Base-by-base conservation (phyloP, 2,797 vertebrate genomes). In the Myotis planiceps region DNA sequence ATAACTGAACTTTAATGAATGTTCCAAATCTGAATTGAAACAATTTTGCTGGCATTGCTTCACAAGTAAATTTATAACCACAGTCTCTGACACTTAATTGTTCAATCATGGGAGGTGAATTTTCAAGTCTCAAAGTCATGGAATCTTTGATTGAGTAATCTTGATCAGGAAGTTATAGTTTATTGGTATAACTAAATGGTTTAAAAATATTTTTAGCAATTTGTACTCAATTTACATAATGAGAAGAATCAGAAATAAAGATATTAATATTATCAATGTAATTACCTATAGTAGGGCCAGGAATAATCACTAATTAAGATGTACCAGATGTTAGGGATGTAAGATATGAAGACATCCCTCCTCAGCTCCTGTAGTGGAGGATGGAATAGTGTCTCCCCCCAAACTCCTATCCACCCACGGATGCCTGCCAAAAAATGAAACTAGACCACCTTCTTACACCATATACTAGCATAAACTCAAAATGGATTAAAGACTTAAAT, bases 81-180 rank as follows among this genome's bases (percentile, higher is more conserved):
- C 1, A 58, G 12, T 19, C 32, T 42, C 65, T 78, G 45, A 53
- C 32, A 65, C 14, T 69, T 60, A 74, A 51, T 13, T 39, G 32
- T 55, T 88, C 68, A 82, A 9, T 74, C 47, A 58, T 0, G 25
- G 79, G 60, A 94, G 49, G 66, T 47, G 21, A 45, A 58, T 79
- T 80, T 92, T 87, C 79, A 92, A 65, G 66, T 96, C 42, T 87
- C 51, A 66, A 80, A 51, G 27, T 92, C 42, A 78, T 19, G 1
- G 37, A 72, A 93, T 37, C 2, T 68, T 93, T 86, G 63, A 16
- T 8, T 42, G 53, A n/a, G 9, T n/a, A 53, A 84, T 87, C 78
- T 74, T 75, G 39, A 84, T 81, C 13, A 88, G 34, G 82, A 88
- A 94, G 86, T 19, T 94, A 2, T 65, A 49, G 75, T 81, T 88